Conservation (phyloP, 2,888 invertebrate genomes). For the Mimas tiliae region DNA sequence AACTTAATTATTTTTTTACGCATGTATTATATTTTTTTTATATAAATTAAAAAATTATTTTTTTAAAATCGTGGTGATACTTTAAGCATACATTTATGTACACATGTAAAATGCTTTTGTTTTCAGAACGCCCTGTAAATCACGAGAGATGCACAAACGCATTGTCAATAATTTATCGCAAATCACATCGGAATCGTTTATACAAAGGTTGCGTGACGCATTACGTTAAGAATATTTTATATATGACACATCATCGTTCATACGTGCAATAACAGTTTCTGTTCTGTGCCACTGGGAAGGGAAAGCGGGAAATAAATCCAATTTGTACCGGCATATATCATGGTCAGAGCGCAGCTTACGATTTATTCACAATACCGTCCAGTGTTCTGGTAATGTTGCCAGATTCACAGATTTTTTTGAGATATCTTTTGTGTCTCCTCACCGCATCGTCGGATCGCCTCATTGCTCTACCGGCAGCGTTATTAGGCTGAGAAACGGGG, state of each 20-base stretch:
- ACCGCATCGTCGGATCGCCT: neutral
- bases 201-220: conserved; percentile 62
- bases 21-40: no score
- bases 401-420: conserved; percentile 34
- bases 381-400: conserved; percentile 26
- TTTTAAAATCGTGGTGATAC: no score
- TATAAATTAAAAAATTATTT: no score
- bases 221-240: conserved; percentile 71
- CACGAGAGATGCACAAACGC: conserved; percentile 40
- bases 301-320: conserved; percentile 79
- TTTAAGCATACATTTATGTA: no score
- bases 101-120: neutral
- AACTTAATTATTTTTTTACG: no score
- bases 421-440: neutral
- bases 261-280: conserved; percentile 78
- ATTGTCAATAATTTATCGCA: conserved; percentile 51
- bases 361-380: conserved; percentile 73
- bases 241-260: conserved; percentile 78
- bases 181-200: conserved; percentile 51
- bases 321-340: conserved; percentile 81
- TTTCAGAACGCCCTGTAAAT: conserved; percentile 6
- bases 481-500: neutral
- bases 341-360: conserved; percentile 70
- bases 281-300: conserved; percentile 70
- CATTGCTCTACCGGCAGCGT: no score